Base-by-base conservation (phyloP, 2,888 invertebrate species). In the Tachystola acroxantha region DNA sequence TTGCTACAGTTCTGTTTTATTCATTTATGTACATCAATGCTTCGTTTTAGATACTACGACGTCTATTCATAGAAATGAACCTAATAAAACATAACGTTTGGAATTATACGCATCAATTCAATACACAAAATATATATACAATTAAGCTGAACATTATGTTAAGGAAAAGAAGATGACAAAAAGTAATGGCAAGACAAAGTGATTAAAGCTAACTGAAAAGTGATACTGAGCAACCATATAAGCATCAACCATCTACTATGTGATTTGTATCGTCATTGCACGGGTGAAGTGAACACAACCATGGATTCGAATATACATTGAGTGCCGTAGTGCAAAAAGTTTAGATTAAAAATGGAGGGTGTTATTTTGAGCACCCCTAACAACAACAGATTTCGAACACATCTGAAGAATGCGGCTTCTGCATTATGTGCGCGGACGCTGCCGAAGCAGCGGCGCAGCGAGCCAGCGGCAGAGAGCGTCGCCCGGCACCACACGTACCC, bases 311-410 rank as follows among this genome's bases (percentile, higher is more conserved):
- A 70, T 50, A 70, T 73, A 68, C 63, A 72, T 37, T 28, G 9
- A 36, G 39, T 35, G 40, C 36, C 13, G 29, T 32, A 24, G 24
- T 24, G 24, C n/a, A 6, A 16, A 28, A 42, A 25, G 39, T 34
- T 37, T n/a, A 42, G 38, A 32, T 25, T 46, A 34, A 71, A 68
- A 50, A 88, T 88, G 88, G 88, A 88, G 64, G 82, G 88, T 65
- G 88, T 88, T 53, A 74, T 85, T 45, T 58, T 88, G 56, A 82
- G 87, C 68, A 78, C 86, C 57, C 75, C 84, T 39, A 81, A 74
- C 52, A 82, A 75, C 50, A 84, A 68, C 55, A 76, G 81, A 69
- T 81, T 86, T 52, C 64, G 80, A 41, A 70, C 73, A 32, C 85
- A 82, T 54, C 52, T 85, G 52, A 85, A 86, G 63, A 85, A 82